Evolutionary conservation across 2,113 vertebrate genomes (phyloP).

Genomic region (Oenanthe oenanthe): DNA sequence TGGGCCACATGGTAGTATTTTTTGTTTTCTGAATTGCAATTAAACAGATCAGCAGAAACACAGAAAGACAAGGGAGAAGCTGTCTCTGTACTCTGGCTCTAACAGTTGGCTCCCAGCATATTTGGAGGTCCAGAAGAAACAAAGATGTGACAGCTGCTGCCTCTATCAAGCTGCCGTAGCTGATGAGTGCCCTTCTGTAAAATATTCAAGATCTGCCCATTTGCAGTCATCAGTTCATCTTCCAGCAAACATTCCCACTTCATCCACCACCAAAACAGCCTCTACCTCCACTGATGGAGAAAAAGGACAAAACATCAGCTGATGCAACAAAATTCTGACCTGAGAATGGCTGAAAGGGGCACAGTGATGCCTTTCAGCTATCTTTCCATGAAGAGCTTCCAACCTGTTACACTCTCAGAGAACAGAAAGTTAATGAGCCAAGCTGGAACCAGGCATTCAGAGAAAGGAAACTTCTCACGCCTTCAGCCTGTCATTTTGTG

Average conservation of each 20-base stretch:
- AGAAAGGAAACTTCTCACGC: not conserved
- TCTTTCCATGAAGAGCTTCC: not conserved
- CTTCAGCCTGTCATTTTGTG: not conserved
- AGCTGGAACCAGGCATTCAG: not conserved
- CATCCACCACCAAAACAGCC: not conserved
- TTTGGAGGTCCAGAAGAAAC: conserved; percentile 6
- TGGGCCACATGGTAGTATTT: not conserved
- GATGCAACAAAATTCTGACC: not conserved
- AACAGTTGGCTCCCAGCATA: not conserved
- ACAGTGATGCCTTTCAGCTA: not conserved
- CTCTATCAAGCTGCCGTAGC: not conserved
- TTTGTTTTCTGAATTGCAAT: not conserved
- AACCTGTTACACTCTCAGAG: not conserved
- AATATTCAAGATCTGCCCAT: not conserved
- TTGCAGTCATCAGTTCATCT: not conserved
- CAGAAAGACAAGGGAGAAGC: not conserved
- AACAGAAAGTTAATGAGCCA: not conserved
- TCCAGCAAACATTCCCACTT: not conserved
- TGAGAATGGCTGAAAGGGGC: not conserved
- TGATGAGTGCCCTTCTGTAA: not conserved
- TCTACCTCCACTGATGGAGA: not conserved
- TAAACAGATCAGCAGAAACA: not conserved
- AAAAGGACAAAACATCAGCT: not conserved
- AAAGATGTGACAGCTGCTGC: not conserved
- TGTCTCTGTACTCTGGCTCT: not conserved